Base-by-base conservation (phyloP, 1,140 invertebrate genomes). In the Megalopta genalis region DNA sequence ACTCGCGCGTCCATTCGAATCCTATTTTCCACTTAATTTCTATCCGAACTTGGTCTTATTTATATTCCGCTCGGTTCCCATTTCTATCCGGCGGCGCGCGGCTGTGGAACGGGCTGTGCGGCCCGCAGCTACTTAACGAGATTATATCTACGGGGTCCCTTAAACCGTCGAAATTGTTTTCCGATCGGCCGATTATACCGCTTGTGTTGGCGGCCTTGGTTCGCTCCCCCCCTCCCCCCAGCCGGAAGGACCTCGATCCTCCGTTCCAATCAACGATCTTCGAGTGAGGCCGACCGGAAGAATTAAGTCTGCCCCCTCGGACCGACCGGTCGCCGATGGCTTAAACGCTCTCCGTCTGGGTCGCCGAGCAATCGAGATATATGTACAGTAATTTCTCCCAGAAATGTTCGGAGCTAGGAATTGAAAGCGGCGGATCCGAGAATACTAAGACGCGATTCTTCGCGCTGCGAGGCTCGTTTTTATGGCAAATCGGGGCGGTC, bases 1-100 rank as follows among this genome's bases (percentile, higher is more conserved):
- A 37, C 32, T 39, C 32, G 63, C 32, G 37, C 39, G 64, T 46
- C 64, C 64, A 66, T 66, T 54, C 39, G 39, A 46, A 54, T 74
- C 27, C 60, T 57, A 52, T 74, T 74, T 73, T 65, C 46, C 72
- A 25, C 32, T 74, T 74, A 42, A 65, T 65, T 65, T 65, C 62
- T 42, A 42, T 42, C 14, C n/a, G 49, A 42, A 65, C 25, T 5
- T 21, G 3, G 16, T 37, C 60, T 63, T 73, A 73, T 73, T 62
- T 62, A 73, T 57, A 42, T 52, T 65, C 27, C 14, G 7, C 72
- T 25, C 16, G 32, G 62, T 25, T 65, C 18, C 46, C 16, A 42
- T 54, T 49, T 46, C 70, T 63, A 6, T n/a, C 27, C 62, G 27
- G 7, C 18, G 12, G 5, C 9, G 21, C n/a, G 54, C 0, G 21